Conservation (phyloP, 2,797 vertebrate genomes). For the Xiphophorus birchmanni region DNA sequence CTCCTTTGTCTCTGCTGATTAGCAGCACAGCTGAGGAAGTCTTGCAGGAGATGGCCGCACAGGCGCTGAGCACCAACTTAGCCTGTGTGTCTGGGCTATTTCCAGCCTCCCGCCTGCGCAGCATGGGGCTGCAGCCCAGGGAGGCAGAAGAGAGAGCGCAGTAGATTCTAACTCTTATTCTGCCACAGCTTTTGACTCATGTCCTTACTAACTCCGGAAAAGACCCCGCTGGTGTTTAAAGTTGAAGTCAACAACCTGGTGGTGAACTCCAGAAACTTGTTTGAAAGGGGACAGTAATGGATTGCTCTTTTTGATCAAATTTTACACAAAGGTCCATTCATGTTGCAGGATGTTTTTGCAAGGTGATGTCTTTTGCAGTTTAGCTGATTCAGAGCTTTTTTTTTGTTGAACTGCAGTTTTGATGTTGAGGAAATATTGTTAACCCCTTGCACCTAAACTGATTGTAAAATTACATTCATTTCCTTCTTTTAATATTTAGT, state of each 20-base stretch:
- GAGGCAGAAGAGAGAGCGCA: constrained; percentile 53
- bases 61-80: constrained; percentile 41
- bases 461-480: neutral
- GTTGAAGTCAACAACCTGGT: constrained; percentile 43
- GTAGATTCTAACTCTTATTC: constrained; percentile 42
- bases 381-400: constrained; percentile 38
- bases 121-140: constrained; percentile 54
- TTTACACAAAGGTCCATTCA: constrained; percentile 54
- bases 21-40: constrained; percentile 54
- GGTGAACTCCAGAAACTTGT: constrained; percentile 54
- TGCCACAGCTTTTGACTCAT: constrained; percentile 29
- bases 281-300: constrained; percentile 40
- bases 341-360: constrained; percentile 36
- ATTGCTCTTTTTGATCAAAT: constrained; percentile 52
- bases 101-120: constrained; percentile 49
- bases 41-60: constrained; percentile 47
- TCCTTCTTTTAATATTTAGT: neutral
- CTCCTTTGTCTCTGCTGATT: constrained; percentile 66
- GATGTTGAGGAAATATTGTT: neutral
- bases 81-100: constrained; percentile 68
- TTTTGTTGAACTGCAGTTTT: neutral
- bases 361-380: constrained; percentile 4
- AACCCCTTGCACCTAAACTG: neutral
- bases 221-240: constrained; percentile 51
- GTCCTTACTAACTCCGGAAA: constrained; percentile 51